Base-by-base conservation (phyloP, 2,113 vertebrate species). In the Dicerorhinus sumatrensis region DNA sequence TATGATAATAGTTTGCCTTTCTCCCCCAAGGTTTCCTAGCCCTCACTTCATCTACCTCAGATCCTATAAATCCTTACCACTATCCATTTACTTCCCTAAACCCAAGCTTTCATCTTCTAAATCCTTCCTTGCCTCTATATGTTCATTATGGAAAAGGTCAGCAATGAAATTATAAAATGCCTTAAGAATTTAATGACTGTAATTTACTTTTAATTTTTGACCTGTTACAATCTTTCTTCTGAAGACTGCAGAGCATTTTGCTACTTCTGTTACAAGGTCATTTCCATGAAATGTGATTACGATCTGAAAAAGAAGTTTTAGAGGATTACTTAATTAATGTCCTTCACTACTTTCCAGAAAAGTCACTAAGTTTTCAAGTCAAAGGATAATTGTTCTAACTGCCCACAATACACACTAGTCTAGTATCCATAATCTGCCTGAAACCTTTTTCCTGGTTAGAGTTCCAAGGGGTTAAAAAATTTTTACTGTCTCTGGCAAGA, bases 381-480 rank as follows among this genome's bases (percentile, higher is more conserved):
- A 84, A 94, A 97, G 72, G 17, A 46, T 39, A 31, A 56, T 3
- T 81, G 54, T 58, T 65, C 27, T 46, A 39, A 51, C 18, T 46
- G 36, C 25, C 31, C 5, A 4, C 0, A 36, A 14, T 20, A 46
- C 27, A 42, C 17, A 72, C 20, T 65, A 62, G 4, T 9, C 46
- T 48, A 20, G 3, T 25, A 18, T 70, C 79, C 67, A 65, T 21
- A 83, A 87, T 79, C 46, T 92, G 91, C 31, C 48, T 87, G 82
- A 91, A 94, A 75, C 10, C 9, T 14, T 96, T 76, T 80, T 75
- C 33, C 27, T 56, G 8, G 65, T 75, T 56, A 17, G 25, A 87
- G n/a, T 90, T 91, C 60, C 56, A 84, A 90, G 39, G 56, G 65
- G 54, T 96, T 91, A 87, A 97, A 79, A 93, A 58, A 69, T 36